These are phyloP conservation scores for Mythimna impura DNA, from an alignment of 2,888 invertebrate species.

Conservation along the genomic window DNA sequence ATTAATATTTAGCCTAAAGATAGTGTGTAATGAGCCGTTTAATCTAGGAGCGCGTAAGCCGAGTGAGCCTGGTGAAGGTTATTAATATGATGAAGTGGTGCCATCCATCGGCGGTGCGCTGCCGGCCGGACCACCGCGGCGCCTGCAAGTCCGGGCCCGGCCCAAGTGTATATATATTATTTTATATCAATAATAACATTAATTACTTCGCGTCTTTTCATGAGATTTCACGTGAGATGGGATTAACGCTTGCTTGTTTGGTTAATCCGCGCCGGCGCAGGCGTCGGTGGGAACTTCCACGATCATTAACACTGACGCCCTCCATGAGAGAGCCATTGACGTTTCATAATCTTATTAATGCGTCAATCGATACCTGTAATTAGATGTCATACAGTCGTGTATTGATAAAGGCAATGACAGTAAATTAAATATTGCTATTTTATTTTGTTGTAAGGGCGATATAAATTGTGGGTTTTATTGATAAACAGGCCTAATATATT, in stretches of 20 bases:
- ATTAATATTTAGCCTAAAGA: constrained; percentile 90
- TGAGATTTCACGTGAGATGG: constrained; percentile 83
- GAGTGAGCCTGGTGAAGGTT: constrained; percentile 84
- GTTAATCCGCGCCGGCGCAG: constrained; percentile 81
- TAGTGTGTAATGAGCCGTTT: constrained; percentile 85
- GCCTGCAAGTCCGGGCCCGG: constrained; percentile 66
- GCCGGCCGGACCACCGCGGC: constrained; percentile 80
- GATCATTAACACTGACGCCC: constrained; percentile 70
- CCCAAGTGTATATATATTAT: constrained; percentile 55
- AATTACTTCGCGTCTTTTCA: constrained; percentile 82
- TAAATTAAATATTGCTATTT: constrained; percentile 28
- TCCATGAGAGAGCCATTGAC: constrained; percentile 64
- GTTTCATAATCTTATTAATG: constrained; percentile 60
- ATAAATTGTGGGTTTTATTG: constrained; percentile 32
- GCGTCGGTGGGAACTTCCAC: constrained; percentile 77
- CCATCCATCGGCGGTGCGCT: constrained; percentile 77
- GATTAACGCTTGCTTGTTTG: constrained; percentile 85
- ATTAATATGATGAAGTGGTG: constrained; percentile 87
- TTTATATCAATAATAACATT: constrained; percentile 77
- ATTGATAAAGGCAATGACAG: constrained; percentile 26
- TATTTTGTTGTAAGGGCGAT: constrained; percentile 12
- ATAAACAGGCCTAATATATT: constrained; percentile 16
- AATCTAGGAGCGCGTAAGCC: constrained; percentile 88
- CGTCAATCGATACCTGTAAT: constrained; percentile 39
- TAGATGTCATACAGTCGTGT: constrained; percentile 26